Evolutionary conservation across 1,140 invertebrate species (phyloP).

Genomic region (Leptopilina boulardi): DNA sequence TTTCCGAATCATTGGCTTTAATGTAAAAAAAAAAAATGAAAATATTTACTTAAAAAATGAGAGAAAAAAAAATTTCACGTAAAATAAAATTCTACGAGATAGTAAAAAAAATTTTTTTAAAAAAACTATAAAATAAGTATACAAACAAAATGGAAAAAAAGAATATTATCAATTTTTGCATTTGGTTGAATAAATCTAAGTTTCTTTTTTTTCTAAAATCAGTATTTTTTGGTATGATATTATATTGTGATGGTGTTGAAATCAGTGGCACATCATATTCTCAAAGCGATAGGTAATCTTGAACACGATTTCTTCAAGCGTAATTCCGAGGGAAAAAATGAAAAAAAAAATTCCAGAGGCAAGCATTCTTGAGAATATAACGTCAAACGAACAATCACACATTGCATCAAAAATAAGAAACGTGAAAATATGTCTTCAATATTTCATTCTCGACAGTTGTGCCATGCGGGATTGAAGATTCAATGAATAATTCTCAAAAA

Average conservation of each 20-base stretch:
- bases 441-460: neutral
- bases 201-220: neutral
- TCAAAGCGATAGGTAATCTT: constrained; percentile 8
- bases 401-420: neutral
- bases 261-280: constrained; percentile 3
- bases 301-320: constrained; percentile 3
- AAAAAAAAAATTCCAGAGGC: no score
- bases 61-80: no score
- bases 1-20: no score
- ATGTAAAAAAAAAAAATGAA: no score
- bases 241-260: constrained; percentile 3
- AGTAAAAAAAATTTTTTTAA: no score
- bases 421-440: neutral
- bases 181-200: neutral
- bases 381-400: constrained; percentile 13
- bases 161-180: neutral
- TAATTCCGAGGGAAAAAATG: neutral
- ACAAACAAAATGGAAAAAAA: no score
- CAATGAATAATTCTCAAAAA: neutral
- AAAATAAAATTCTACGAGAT: no score
- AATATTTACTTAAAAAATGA: no score
- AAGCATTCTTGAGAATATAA: constrained; percentile 12
- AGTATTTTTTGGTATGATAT: neutral
- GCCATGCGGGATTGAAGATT: neutral
- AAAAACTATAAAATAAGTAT: no score